phyloP scores from a whole-genome alignment of 53 echinoderm and acorn worm species.

The Echinometra lucunter region DNA sequence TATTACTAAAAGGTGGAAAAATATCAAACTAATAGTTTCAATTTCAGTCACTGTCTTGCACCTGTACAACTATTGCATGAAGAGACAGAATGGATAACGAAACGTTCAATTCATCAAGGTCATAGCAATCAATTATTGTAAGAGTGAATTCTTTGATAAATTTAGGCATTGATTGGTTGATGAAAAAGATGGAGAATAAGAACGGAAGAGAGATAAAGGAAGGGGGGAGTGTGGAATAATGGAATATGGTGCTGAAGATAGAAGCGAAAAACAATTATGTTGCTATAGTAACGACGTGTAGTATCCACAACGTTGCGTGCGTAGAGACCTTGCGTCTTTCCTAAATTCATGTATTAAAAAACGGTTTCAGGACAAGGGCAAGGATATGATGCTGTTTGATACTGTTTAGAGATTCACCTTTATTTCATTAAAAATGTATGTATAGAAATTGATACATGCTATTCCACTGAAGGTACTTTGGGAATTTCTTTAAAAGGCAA shows the following conservation, averaged over 20 bases:
- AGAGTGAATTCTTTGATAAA: background rate
- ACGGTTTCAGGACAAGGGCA: background rate
- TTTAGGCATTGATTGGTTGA: background rate
- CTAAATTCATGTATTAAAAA: background rate
- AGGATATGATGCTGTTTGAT: background rate
- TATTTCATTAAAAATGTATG: background rate
- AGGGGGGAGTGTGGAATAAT: background rate
- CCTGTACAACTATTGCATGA: background rate
- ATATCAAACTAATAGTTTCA: background rate
- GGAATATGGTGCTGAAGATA: background rate
- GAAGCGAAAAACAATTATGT: background rate
- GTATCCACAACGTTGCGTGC: background rate
- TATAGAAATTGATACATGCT: no score
- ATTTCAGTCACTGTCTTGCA: no score
- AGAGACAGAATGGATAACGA: background rate
- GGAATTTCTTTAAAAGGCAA: background rate
- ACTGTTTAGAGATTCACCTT: background rate
- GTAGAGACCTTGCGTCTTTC: background rate
- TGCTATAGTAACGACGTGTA: background rate
- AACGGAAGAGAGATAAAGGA: background rate
- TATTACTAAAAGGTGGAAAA: background rate
- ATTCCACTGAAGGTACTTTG: no score
- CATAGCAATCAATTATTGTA: background rate
- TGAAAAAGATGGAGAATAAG: background rate
- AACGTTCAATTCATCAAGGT: background rate